Evolutionary conservation across 64 coral and sea anemone species (phyloP).

Genomic region (Anthopleura sola): DNA sequence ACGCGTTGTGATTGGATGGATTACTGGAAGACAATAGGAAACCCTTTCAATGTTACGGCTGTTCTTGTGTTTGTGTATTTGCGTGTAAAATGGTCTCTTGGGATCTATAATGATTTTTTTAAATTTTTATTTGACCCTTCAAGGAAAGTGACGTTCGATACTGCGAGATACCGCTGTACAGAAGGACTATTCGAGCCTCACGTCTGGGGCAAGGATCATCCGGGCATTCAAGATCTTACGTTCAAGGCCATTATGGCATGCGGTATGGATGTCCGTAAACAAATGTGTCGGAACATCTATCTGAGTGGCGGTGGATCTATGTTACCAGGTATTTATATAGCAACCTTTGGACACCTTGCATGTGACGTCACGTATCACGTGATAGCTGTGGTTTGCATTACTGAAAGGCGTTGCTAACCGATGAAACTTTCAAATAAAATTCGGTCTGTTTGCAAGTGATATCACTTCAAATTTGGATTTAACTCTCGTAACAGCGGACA

Average conservation of each 20-base stretch:
- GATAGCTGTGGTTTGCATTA: too few species aligned
- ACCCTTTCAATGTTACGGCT: too few species aligned
- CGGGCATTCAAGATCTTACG: conserved; percentile 71
- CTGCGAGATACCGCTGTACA: conserved; percentile 80
- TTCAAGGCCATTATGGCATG: conserved; percentile 91
- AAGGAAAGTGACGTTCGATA: conserved; percentile 74
- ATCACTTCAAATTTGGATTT: too few species aligned
- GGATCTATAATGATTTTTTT: neutral
- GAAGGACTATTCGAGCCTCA: conserved; percentile 87
- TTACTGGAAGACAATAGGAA: too few species aligned
- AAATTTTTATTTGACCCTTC: neutral
- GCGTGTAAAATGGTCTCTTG: too few species aligned
- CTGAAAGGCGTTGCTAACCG: too few species aligned
- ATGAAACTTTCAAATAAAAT: too few species aligned
- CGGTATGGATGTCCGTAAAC: conserved; percentile 95
- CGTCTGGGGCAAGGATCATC: conserved; percentile 95
- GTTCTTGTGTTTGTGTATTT: too few species aligned
- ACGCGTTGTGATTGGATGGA: too few species aligned
- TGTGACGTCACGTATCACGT: too few species aligned
- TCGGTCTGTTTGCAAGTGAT: too few species aligned
- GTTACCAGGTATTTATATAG: conserved; percentile 59
- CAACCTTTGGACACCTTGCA: neutral
- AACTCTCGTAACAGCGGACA: too few species aligned
- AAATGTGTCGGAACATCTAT: conserved; percentile 89
- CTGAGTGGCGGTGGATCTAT: conserved; percentile 86